Conservation (phyloP, 2,797 vertebrate genomes). For the Channa striata region DNA sequence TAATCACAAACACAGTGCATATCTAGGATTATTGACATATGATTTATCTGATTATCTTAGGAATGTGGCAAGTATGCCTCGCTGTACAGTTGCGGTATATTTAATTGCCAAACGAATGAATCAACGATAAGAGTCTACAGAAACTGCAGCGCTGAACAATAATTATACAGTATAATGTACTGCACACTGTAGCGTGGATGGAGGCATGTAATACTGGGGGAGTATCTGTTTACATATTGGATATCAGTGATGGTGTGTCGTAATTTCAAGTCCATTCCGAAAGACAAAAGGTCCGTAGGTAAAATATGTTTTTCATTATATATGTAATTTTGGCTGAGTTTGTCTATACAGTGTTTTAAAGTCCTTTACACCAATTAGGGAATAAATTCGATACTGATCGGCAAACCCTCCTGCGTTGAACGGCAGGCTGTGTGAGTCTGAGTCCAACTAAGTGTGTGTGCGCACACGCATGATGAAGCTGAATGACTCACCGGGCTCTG, state of each 20-base stretch:
- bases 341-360: not conserved
- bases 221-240: not conserved
- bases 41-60: conserved; percentile 46
- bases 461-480: conserved; percentile 26
- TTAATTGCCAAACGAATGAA: conserved; percentile 21
- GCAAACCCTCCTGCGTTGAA: conserved; percentile 38
- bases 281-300: not conserved
- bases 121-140: not conserved
- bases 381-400: conserved; percentile 19
- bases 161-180: not conserved
- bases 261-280: not conserved
- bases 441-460: not conserved
- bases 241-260: not conserved
- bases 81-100: conserved; percentile 10
- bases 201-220: not conserved
- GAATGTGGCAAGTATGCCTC: conserved; percentile 15
- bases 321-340: not conserved
- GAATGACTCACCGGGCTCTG: conserved; percentile 91
- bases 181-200: not conserved
- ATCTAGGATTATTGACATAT: conserved; percentile 53
- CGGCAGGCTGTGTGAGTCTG: not conserved
- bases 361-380: conserved; percentile 2
- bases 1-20: conserved; percentile 50
- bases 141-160: not conserved
- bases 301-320: not conserved